Conservation (phyloP, 1,140 invertebrate genomes). For the Heliconius himera region DNA sequence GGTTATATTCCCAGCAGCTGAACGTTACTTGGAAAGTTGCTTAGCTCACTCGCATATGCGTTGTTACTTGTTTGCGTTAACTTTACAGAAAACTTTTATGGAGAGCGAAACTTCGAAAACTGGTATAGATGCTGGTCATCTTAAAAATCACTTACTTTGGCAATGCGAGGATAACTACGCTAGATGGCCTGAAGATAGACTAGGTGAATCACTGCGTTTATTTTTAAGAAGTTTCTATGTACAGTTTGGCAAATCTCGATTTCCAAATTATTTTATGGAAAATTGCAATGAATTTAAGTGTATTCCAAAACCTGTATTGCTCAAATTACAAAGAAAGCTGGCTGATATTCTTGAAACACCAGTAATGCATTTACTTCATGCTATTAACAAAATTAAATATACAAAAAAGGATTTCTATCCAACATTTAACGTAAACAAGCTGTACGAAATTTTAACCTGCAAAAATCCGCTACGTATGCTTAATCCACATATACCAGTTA, state of each 20-base stretch:
- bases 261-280: slow-evolving; percentile 88
- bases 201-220: slow-evolving; percentile 85
- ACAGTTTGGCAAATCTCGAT: slow-evolving; percentile 77
- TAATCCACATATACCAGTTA: slow-evolving; percentile 70
- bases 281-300: slow-evolving; percentile 88
- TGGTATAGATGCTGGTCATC: slow-evolving; percentile 84
- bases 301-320: slow-evolving; percentile 84
- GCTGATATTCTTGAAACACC: slow-evolving; percentile 87
- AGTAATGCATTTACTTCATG: slow-evolving; percentile 85
- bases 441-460: slow-evolving; percentile 84
- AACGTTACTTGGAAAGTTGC: slow-evolving; percentile 86
- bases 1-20: slow-evolving; percentile 87
- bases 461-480: slow-evolving; percentile 79
- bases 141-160: slow-evolving; percentile 90
- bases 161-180: slow-evolving; percentile 87
- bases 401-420: slow-evolving; percentile 85
- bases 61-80: slow-evolving; percentile 85
- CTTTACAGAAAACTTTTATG: slow-evolving; percentile 86
- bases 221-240: slow-evolving; percentile 84
- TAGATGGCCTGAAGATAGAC: slow-evolving; percentile 86
- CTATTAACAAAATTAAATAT: slow-evolving; percentile 85
- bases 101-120: slow-evolving; percentile 82
- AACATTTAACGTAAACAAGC: slow-evolving; percentile 82
- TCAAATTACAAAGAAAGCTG: slow-evolving; percentile 85
- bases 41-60: slow-evolving; percentile 86